Evolutionary conservation across 2,888 invertebrate genomes (phyloP), one percentile per base, ranked within the genome.

Genomic region (Boloria selene): DNA sequence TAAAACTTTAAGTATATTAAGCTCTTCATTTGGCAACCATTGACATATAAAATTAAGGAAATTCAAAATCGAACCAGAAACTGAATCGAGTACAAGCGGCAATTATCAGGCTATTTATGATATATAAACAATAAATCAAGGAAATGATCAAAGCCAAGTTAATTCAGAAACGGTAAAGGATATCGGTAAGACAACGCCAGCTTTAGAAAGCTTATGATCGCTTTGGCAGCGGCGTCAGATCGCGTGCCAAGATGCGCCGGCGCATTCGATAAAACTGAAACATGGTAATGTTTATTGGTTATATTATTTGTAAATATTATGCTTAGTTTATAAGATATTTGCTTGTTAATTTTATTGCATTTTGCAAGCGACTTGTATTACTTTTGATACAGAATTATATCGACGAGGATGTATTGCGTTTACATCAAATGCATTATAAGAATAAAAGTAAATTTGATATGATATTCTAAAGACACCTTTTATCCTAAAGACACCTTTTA

Each of bases 211-310:
- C 67, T 67, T 71, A 74, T 74, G 78, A 78, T 75, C 74, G 75
- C 79, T 76, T 75, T 72, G 75, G 75, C 77, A 73, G 74, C 71
- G 70, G 71, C 75, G 77, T 80, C 79, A 78, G 82, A 81, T 80
- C 81, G 77, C 72, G 73, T 81, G 82, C 84, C 84, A 84, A 83
- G 76, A 77, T 77, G 76, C 76, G 70, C 61, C 70, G 70, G 72
- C 65, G 65, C 69, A 64, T 55, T 38, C 31, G 31, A 38, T 38
- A 38, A 14, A 50, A 44, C 22, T 44, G 31, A 54, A 44, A 62
- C 44, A 62, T 45, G 44, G n/a, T 44, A 42, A 52, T 22, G 51
- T 52, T 52, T 61, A 52, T 42, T 22, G 42, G 22, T 60, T 60
- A 51, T 45, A 56, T 26, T 56, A 45, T 56, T 50, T 38, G 42